phyloP scores from a whole-genome alignment of 1,140 invertebrate genomes.

The Dryas iulia region DNA sequence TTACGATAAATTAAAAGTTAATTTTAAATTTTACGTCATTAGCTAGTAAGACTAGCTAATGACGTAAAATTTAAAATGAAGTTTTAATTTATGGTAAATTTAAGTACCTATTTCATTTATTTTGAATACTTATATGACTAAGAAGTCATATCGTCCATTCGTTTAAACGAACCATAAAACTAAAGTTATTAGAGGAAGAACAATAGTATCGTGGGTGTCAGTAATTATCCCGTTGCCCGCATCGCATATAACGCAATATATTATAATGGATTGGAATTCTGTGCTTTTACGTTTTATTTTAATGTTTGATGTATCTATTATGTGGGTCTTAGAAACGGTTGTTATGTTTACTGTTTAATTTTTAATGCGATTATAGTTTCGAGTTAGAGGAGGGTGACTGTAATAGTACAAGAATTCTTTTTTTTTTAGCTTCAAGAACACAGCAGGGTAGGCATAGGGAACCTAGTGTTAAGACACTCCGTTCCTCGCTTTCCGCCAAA shows the following conservation, averaged over 20 bases:
- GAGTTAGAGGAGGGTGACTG: neutral
- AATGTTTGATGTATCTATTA: conserved; percentile 33
- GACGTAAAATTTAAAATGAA: too few relatives aligned
- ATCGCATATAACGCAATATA: conserved; percentile 40
- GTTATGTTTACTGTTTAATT: conserved; percentile 6
- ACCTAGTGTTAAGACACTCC: too few relatives aligned
- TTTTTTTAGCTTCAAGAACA: too few relatives aligned
- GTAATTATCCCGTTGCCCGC: conserved; percentile 53
- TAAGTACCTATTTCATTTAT: neutral
- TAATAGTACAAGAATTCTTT: too few relatives aligned
- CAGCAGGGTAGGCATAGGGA: too few relatives aligned
- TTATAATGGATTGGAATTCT: conserved; percentile 37
- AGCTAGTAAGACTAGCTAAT: too few relatives aligned
- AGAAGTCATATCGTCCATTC: neutral
- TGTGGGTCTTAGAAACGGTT: conserved; percentile 34
- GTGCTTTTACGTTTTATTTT: conserved; percentile 26
- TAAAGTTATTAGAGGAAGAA: conserved; percentile 27
- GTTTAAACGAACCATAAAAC: neutral
- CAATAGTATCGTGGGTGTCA: conserved; percentile 47
- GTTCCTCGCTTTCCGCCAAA: too few relatives aligned
- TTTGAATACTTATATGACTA: too few relatives aligned
- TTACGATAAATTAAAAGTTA: too few relatives aligned
- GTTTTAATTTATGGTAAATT: too few relatives aligned
- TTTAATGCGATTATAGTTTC: neutral
- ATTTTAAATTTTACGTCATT: too few relatives aligned